Evolutionary conservation across 1,140 invertebrate genomes (phyloP).

Genomic region (Manduca sexta): DNA sequence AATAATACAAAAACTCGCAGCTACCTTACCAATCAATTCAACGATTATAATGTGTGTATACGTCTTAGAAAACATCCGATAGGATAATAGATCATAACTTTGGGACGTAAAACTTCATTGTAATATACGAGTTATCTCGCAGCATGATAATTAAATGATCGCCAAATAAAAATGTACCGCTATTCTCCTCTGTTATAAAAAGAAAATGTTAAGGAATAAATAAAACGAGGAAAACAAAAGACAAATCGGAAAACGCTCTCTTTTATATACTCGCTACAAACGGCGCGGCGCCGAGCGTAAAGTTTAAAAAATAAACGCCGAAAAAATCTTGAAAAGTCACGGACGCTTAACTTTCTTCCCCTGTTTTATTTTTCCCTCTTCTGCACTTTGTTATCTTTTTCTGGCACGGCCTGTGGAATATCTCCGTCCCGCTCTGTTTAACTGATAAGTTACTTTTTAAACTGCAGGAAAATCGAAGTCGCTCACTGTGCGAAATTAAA

Average conservation of each 20-base stretch:
- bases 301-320: constrained; percentile 70
- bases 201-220: constrained; percentile 31
- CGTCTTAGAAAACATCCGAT: no score
- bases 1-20: no score
- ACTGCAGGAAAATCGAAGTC: constrained; percentile 67
- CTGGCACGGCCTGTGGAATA: constrained; percentile 21
- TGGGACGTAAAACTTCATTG: no score
- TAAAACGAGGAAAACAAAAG: constrained; percentile 46
- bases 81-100: no score
- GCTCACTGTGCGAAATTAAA: constrained; percentile 63
- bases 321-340: constrained; percentile 73
- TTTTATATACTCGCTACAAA: constrained; percentile 49
- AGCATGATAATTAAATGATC: not conserved
- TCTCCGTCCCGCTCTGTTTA: constrained; percentile 46
- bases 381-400: constrained; percentile 38
- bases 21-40: no score
- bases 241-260: constrained; percentile 52
- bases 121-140: no score
- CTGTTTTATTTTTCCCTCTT: constrained; percentile 70
- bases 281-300: constrained; percentile 45
- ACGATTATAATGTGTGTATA: no score
- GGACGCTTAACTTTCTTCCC: constrained; percentile 73
- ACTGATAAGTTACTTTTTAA: constrained; percentile 71
- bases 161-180: constrained; percentile 5
- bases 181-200: constrained; percentile 19